Base-by-base conservation (phyloP, 2,888 invertebrate genomes). In the Callinectes sapidus region DNA sequence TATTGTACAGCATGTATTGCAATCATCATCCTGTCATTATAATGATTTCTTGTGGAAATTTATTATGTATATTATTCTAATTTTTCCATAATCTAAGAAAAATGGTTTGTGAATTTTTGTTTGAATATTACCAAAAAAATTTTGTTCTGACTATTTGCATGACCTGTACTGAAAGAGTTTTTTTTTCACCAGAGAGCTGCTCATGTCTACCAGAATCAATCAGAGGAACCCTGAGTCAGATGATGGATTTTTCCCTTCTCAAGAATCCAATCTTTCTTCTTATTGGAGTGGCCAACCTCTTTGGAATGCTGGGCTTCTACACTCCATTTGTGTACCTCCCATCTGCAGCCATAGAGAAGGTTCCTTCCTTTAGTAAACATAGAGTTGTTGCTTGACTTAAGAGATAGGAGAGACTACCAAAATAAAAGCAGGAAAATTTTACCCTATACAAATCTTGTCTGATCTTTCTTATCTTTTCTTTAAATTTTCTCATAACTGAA, bases 291-390 rank as follows among this genome's bases (percentile, higher is more conserved):
- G 98, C 98, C 94, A 99, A 99, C 96, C 96, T 99, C 93, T 98
- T 99, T 96, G 99, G 99, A 95, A 99, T 99, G 98, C 98, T 99
- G 91, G 99, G 99, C 95, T 97, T 99, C 92, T 99, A 99, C 96
- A 98, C 99, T 95, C 99, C 99, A 77, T 99, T 99, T 96, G 98
- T 99, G 89, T 99, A 98, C 95, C 97, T 99, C 92, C 98, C 98
- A 42, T 98, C 98, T 95, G 97, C 97, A 91, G 98, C 98, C 18
- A 96, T 96, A 93, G 96, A 96, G 92, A 97, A 97, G 95, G 97
- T 97, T 96, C n/a, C 39, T 18, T 8, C 28, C n/a, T 35, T 35
- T 35, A 6, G 35, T 35, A 71, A 28, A n/a, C 28, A 71, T n/a
- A 35, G 35, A 35, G 32, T 32, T 32, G 32, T 5, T 81, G 32